These are phyloP conservation scores for Pachymerium ferrugineum DNA, from an alignment of 2,888 invertebrate species.

Conservation along the genomic window DNA sequence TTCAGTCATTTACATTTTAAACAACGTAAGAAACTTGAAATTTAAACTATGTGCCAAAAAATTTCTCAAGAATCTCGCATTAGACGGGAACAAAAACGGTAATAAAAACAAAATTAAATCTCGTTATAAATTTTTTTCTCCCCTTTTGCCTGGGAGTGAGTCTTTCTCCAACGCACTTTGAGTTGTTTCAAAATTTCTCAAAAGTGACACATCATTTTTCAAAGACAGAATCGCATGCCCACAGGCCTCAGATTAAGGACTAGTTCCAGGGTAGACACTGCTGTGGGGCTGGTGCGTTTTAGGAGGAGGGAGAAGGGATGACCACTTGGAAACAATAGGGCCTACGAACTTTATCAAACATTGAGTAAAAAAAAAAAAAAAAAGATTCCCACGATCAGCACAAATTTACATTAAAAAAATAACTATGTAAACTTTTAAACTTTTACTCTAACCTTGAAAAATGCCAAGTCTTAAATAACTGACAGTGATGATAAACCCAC, in stretches of 20 bases:
- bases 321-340: conserved; percentile 3
- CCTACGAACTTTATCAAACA: background rate
- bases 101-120: conserved; percentile 2
- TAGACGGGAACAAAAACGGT: background rate
- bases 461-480: background rate
- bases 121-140: background rate
- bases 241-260: conserved; percentile 19
- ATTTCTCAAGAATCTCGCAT: conserved; percentile 1
- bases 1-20: background rate
- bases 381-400: background rate
- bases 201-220: conserved; percentile 25
- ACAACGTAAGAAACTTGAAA: background rate
- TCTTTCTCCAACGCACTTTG: background rate
- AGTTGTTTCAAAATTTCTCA: conserved; percentile 10
- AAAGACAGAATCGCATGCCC: conserved; percentile 11
- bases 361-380: background rate
- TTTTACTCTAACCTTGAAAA: conserved; percentile 17
- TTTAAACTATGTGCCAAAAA: background rate
- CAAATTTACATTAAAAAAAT: background rate
- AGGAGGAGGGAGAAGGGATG: background rate
- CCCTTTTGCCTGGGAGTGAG: background rate
- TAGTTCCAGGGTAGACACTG: background rate
- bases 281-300: background rate
- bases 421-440: background rate
- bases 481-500: conserved; percentile 17